Evolutionary conservation across 1,140 invertebrate genomes (phyloP).

Genomic region (Zaprionus camerounensis): DNA sequence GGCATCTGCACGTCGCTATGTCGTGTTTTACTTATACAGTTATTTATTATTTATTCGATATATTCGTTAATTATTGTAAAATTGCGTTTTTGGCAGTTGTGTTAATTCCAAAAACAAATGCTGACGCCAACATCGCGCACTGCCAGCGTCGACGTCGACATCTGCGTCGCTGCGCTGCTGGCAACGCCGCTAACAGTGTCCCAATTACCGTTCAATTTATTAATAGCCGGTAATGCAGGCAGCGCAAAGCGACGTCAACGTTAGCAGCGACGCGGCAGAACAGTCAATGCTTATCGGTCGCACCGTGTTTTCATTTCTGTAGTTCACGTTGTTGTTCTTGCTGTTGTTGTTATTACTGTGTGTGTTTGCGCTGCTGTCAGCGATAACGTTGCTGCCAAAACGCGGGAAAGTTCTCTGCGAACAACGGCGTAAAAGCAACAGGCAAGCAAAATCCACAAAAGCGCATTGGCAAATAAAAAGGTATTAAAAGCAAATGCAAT

Average conservation of each 20-base stretch:
- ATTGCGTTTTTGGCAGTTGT: constrained; percentile 33
- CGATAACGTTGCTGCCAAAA: constrained; percentile 37
- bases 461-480: constrained; percentile 8
- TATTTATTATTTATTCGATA: constrained; percentile 11
- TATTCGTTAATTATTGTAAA: constrained; percentile 20
- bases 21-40: not conserved
- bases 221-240: constrained; percentile 49
- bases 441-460: constrained; percentile 6
- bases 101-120: constrained; percentile 36
- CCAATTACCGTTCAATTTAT: constrained; percentile 55
- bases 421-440: constrained; percentile 6
- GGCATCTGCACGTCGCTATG: constrained; percentile 19
- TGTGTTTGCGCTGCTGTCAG: constrained; percentile 38
- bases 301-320: not conserved
- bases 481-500: constrained; percentile 12
- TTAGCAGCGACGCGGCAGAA: constrained; percentile 18
- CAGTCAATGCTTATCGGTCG: constrained; percentile 34
- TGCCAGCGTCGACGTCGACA: constrained; percentile 11
- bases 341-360: not conserved
- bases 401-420: not conserved
- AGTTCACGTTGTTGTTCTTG: not conserved
- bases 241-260: constrained; percentile 2
- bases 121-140: constrained; percentile 10
- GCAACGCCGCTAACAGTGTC: constrained; percentile 35
- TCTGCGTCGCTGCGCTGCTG: constrained; percentile 18